phyloP scores from a whole-genome alignment of 2,888 invertebrate genomes.

The Hyalella azteca region DNA sequence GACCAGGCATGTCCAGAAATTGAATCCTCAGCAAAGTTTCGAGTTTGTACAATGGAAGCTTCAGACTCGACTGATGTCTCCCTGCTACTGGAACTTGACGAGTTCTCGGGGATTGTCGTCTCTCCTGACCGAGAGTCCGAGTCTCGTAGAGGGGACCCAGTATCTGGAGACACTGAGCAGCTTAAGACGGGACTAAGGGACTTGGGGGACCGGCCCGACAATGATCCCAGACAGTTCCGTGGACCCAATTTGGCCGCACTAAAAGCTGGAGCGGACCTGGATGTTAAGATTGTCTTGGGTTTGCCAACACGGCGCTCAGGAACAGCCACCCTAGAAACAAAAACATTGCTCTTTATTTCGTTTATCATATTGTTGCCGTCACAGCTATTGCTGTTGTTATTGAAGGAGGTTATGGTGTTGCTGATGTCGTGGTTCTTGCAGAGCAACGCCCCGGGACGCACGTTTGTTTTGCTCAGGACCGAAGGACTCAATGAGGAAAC shows the following conservation, averaged over 20 bases:
- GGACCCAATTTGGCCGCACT: not conserved
- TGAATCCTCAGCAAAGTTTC: not conserved
- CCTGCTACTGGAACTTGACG: conserved; percentile 12
- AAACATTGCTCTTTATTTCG: no score
- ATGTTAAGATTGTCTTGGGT: not conserved
- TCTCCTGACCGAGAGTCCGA: not conserved
- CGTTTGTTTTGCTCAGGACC: not conserved
- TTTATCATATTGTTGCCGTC: not conserved
- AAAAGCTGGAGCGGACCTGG: not conserved
- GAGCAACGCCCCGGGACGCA: not conserved
- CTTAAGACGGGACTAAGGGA: conserved; percentile 10
- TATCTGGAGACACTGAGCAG: conserved; percentile 19
- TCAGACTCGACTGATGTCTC: conserved; percentile 22
- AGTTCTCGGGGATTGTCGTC: not conserved
- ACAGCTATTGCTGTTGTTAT: not conserved
- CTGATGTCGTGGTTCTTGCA: not conserved
- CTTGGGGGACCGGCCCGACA: not conserved
- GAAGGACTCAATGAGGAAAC: not conserved
- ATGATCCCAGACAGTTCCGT: not conserved
- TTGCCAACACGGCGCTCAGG: not conserved
- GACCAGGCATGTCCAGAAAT: no score
- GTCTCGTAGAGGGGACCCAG: not conserved
- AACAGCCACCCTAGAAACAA: not conserved
- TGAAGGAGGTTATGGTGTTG: not conserved
- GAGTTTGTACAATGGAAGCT: not conserved